A percentile compares a stretch with the other conserved stretches of the same genome.
Evolutionary conservation across 2,113 vertebrate genomes (phyloP).

Genomic region (Butorides virescens): DNA sequence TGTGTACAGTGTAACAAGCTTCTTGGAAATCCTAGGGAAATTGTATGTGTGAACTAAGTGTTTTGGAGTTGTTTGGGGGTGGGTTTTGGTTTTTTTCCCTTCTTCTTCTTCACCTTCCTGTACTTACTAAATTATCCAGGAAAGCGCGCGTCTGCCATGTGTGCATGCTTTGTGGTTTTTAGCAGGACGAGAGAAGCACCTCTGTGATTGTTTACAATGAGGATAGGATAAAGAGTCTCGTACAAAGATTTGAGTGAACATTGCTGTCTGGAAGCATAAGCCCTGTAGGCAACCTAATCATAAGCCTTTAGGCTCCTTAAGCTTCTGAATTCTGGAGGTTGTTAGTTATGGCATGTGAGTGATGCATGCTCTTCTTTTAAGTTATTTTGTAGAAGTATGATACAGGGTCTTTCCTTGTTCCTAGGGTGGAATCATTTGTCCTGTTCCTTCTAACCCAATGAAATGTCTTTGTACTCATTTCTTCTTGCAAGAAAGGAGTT

Average conservation of each 20-base stretch:
- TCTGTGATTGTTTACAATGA: neutral
- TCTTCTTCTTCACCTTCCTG: neutral
- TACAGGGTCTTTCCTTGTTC: neutral
- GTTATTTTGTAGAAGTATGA: neutral
- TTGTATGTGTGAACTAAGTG: neutral
- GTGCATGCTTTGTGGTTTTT: neutral
- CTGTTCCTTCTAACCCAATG: neutral
- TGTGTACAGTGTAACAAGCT: neutral
- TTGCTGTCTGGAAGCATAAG: neutral
- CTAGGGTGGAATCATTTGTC: neutral
- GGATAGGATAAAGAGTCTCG: neutral
- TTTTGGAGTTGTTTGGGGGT: neutral
- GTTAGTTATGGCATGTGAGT: neutral
- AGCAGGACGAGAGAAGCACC: neutral
- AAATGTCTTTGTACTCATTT: neutral
- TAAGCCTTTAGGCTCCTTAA: neutral
- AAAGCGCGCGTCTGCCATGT: neutral
- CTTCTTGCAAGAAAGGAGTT: neutral
- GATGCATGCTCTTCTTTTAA: neutral
- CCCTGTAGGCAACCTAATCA: neutral
- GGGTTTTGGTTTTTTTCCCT: accelerated
- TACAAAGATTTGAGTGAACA: neutral
- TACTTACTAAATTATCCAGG: neutral
- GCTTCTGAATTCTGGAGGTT: neutral
- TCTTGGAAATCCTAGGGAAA: neutral